Evolutionary conservation across 1,140 invertebrate genomes (phyloP).

Genomic region (Calliphora vicina): DNA sequence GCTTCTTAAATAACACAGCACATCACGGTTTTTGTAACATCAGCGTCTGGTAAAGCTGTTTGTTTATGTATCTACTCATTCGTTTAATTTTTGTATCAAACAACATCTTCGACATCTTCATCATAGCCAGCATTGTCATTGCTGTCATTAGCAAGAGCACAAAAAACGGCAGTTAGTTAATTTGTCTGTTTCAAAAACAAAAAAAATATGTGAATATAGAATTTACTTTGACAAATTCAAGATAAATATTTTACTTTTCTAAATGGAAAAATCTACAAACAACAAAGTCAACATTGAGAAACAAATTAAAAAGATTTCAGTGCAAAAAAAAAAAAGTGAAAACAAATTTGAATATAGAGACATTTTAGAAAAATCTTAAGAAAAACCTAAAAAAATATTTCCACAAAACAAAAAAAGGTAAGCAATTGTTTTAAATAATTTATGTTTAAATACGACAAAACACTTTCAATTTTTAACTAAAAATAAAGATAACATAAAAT

Average conservation of each 20-base stretch:
- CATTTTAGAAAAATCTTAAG: neutral
- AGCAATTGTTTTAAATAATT: neutral
- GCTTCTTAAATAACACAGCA: neutral
- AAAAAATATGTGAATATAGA: neutral
- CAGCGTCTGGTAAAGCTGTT: neutral
- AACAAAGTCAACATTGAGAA: neutral
- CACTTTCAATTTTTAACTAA: neutral
- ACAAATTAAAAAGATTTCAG: neutral
- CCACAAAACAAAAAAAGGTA: neutral
- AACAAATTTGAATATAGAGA: neutral
- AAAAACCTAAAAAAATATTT: neutral
- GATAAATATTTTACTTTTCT: neutral
- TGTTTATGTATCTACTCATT: neutral
- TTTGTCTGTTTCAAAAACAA: neutral
- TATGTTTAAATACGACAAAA: neutral
- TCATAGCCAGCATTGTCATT: neutral
- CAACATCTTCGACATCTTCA: constrained; percentile 19
- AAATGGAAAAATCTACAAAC: neutral
- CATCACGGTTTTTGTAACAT: neutral
- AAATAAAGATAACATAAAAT: neutral
- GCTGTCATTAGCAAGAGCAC: neutral
- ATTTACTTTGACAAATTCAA: neutral
- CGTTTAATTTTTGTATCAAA: neutral
- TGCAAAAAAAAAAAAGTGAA: neutral
- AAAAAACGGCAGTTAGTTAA: neutral